Evolutionary conservation across 2,113 vertebrate genomes (phyloP).

Genomic region (Ancistrus triradiatus): DNA sequence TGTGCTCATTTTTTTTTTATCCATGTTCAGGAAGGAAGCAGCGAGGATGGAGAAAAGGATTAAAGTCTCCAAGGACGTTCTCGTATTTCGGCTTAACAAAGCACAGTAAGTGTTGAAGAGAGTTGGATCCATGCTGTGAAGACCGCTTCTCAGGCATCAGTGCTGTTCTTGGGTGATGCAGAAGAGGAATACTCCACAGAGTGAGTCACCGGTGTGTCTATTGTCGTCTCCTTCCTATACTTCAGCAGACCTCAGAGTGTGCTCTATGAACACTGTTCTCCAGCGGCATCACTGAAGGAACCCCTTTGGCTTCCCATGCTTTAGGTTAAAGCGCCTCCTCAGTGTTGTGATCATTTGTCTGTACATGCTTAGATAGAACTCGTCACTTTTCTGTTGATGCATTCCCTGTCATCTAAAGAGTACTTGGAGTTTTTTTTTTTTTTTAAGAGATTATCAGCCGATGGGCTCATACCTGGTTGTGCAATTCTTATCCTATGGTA

Average conservation of each 20-base stretch:
- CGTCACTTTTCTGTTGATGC: not conserved
- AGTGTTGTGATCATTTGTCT: slow-evolving; percentile 48
- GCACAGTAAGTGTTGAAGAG: slow-evolving; percentile 24
- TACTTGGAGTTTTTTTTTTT: too few species aligned
- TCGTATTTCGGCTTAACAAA: slow-evolving; percentile 11
- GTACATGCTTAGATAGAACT: slow-evolving; percentile 10
- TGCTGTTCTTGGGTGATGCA: slow-evolving; percentile 36
- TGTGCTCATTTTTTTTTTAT: slow-evolving; percentile 35
- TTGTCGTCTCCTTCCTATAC: slow-evolving; percentile 1
- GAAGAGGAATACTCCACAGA: slow-evolving; percentile 34
- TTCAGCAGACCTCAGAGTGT: not conserved
- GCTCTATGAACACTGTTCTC: slow-evolving; percentile 9
- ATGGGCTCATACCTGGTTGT: slow-evolving; percentile 8
- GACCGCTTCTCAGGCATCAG: slow-evolving; percentile 58
- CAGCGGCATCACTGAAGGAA: slow-evolving; percentile 51
- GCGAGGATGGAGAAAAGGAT: slow-evolving; percentile 95
- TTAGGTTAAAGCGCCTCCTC: slow-evolving; percentile 56
- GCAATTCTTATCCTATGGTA: slow-evolving; percentile 12
- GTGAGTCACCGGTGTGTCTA: slow-evolving; percentile 18
- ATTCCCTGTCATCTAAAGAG: too few species aligned
- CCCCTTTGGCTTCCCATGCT: slow-evolving; percentile 51
- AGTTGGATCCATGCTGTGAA: too few species aligned
- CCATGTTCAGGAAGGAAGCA: slow-evolving; percentile 88
- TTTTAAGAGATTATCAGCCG: too few species aligned
- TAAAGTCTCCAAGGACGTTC: slow-evolving; percentile 52